Conservation (phyloP, 2,888 invertebrate genomes). For the Athripsodes cinereus region DNA sequence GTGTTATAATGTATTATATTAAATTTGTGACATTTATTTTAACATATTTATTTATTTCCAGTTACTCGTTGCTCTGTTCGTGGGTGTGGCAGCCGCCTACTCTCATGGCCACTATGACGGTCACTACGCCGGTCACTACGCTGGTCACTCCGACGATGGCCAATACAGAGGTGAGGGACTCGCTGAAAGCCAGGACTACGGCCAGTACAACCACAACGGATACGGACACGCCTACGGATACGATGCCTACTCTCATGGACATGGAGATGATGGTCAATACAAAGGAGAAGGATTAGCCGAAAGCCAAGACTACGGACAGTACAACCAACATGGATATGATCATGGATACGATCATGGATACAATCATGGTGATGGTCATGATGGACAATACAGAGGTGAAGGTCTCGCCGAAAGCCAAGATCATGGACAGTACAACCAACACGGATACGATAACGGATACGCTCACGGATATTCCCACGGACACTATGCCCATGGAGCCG, state of each 20-base stretch:
- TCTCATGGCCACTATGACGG: slow-evolving; percentile 16
- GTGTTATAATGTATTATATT: too few species aligned
- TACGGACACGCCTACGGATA: slow-evolving; percentile 2
- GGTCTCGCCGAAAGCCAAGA: not conserved
- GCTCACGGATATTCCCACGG: not conserved
- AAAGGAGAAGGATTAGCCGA: slow-evolving; percentile 8
- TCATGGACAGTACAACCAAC: not conserved
- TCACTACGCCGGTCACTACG: too few species aligned
- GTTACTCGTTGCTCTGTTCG: slow-evolving; percentile 6
- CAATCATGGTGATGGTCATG: not conserved
- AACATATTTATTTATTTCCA: not conserved
- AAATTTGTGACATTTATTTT: too few species aligned
- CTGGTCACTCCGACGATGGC: slow-evolving; percentile 19
- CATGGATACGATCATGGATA: not conserved
- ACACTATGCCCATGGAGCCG: slow-evolving; percentile 11
- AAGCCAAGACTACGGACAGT: slow-evolving; percentile 20
- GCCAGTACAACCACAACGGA: slow-evolving; percentile 5
- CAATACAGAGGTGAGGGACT: slow-evolving; percentile 17
- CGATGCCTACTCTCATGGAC: not conserved
- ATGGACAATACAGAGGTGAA: not conserved
- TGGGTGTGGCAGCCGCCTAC: slow-evolving; percentile 9
- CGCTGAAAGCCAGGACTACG: slow-evolving; percentile 22
- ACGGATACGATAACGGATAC: not conserved
- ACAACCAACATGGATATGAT: slow-evolving; percentile 1
- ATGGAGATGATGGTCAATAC: not conserved